A percentile compares a stretch with the other conserved stretches of the same genome.
Conservation (phyloP, 2,888 invertebrate genomes). For the Agonopterix heracliana region DNA sequence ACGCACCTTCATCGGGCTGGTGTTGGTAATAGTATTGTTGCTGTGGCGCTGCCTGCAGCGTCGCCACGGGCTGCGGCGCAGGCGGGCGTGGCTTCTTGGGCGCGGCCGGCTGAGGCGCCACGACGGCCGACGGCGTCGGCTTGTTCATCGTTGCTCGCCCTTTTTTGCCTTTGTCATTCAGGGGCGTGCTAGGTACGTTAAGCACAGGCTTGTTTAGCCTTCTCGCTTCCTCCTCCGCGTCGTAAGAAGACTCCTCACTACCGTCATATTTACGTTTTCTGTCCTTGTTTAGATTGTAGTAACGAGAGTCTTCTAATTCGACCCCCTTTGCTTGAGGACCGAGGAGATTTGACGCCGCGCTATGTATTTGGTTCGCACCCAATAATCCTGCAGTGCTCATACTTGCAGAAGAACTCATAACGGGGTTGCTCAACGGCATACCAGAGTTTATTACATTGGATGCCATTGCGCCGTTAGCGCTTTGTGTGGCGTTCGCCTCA, state of each 20-base stretch:
- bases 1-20: slow-evolving; percentile 77
- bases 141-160: slow-evolving; percentile 44
- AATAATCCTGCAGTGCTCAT: slow-evolving; percentile 62
- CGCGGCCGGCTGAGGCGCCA: slow-evolving; percentile 64
- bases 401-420: slow-evolving; percentile 50
- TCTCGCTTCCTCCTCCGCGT: slow-evolving; percentile 73
- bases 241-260: slow-evolving; percentile 79
- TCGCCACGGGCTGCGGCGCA: slow-evolving; percentile 59
- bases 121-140: slow-evolving; percentile 56
- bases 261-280: slow-evolving; percentile 82
- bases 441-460: slow-evolving; percentile 50
- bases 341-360: slow-evolving; percentile 48
- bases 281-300: slow-evolving; percentile 84
- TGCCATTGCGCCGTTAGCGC: slow-evolving; percentile 63
- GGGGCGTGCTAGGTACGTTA: slow-evolving; percentile 68
- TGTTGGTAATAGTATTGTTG: slow-evolving; percentile 76
- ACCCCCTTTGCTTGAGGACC: slow-evolving; percentile 56
- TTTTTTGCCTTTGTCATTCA: slow-evolving; percentile 67
- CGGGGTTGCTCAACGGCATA: slow-evolving; percentile 55
- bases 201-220: slow-evolving; percentile 69
- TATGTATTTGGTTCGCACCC: slow-evolving; percentile 63
- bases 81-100: slow-evolving; percentile 67
- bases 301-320: slow-evolving; percentile 82
- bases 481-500: slow-evolving; percentile 51
- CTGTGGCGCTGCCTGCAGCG: slow-evolving; percentile 65